These are phyloP conservation scores for Amiota communis DNA, from an alignment of 2,888 invertebrate genomes.

Conservation along the genomic window DNA sequence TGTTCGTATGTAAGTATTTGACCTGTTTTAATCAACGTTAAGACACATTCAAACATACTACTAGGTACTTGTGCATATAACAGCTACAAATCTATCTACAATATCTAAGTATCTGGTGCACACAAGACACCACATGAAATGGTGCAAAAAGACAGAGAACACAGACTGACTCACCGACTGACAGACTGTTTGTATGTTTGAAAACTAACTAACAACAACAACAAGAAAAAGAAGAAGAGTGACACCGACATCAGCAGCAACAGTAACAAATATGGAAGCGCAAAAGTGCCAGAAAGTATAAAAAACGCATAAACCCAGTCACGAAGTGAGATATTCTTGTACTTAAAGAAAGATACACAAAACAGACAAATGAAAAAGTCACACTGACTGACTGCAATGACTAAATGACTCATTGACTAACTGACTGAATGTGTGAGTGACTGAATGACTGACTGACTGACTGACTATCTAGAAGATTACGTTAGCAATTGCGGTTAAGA, in stretches of 20 bases:
- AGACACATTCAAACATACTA: slow-evolving; percentile 1
- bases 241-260: background rate
- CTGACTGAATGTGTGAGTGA: slow-evolving; percentile 15
- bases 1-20: background rate
- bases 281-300: background rate
- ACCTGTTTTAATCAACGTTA: slow-evolving; percentile 27
- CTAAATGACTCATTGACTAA: background rate
- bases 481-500: slow-evolving; percentile 54
- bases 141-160: slow-evolving; percentile 2
- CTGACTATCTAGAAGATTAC: slow-evolving; percentile 59
- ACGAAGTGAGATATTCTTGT: slow-evolving; percentile 22
- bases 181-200: too few species aligned
- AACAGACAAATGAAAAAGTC: background rate
- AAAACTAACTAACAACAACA: slow-evolving; percentile 5
- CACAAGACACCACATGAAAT: slow-evolving; percentile 8
- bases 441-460: background rate
- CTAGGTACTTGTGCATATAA: background rate
- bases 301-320: slow-evolving; percentile 5
- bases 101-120: slow-evolving; percentile 10
- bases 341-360: background rate
- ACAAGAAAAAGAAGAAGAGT: background rate
- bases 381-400: background rate
- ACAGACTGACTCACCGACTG: background rate
- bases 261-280: background rate
- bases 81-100: slow-evolving; percentile 9